Conservation (phyloP, 1,140 invertebrate genomes). For the Pseudomyrmex sp. region DNA sequence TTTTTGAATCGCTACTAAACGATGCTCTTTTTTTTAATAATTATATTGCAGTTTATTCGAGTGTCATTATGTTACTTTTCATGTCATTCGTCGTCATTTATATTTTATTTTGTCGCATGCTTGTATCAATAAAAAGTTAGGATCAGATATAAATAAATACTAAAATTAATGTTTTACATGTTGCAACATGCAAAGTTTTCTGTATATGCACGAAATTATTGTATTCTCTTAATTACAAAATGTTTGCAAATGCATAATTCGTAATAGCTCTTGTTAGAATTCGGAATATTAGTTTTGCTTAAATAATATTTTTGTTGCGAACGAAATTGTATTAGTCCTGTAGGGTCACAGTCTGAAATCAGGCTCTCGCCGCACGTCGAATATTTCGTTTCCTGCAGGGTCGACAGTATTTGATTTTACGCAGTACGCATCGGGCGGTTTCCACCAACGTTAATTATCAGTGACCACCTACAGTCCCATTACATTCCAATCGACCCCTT, state of each 20-base stretch:
- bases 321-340: neutral
- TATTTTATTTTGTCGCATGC: too few relatives aligned
- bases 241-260: neutral
- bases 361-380: constrained; percentile 71
- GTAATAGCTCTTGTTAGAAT: neutral
- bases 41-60: neutral
- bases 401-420: constrained; percentile 83
- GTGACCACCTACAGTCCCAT: constrained; percentile 84
- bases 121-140: too few relatives aligned
- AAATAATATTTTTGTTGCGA: constrained; percentile 12
- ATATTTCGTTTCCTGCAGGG: constrained; percentile 83
- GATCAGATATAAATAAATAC: too few relatives aligned
- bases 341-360: constrained; percentile 49
- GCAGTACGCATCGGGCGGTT: constrained; percentile 81
- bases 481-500: constrained; percentile 85
- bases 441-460: constrained; percentile 85
- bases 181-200: too few relatives aligned
- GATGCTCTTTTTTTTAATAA: neutral
- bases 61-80: too few relatives aligned
- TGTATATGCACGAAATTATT: too few relatives aligned
- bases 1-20: neutral
- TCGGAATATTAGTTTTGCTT: neutral
- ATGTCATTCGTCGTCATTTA: neutral
- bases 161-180: too few relatives aligned
- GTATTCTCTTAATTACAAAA: too few relatives aligned